Conservation (phyloP, 2,113 vertebrate species). For the Paracanthobrama guichenoti region DNA sequence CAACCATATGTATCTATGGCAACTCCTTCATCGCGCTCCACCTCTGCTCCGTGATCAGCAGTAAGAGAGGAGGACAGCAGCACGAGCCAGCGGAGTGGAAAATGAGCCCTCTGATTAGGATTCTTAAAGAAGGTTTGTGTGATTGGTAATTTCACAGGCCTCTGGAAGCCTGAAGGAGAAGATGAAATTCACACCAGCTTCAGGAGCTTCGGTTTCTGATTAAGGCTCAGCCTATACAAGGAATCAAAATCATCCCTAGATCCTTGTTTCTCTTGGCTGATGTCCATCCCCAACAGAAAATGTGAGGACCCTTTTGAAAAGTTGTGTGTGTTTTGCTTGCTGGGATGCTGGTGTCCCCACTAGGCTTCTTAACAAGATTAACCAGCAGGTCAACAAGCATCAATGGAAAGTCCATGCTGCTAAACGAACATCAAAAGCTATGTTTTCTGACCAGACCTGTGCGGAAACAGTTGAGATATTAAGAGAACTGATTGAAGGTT, state of each 20-base stretch:
- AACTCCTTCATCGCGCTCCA: constrained; percentile 58
- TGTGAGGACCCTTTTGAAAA: not conserved
- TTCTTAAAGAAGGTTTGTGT: constrained; percentile 70
- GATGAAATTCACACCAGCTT: constrained; percentile 43
- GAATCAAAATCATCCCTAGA: not conserved
- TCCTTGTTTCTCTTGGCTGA: constrained; percentile 20
- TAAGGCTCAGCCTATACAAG: constrained; percentile 5
- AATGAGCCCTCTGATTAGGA: constrained; percentile 76
- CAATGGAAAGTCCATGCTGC: not conserved
- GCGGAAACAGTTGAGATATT: not conserved
- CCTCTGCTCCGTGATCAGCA: constrained; percentile 64
- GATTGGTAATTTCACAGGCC: constrained; percentile 67
- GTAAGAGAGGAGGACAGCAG: constrained; percentile 31
- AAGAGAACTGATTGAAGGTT: not conserved
- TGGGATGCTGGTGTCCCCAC: not conserved
- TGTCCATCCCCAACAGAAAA: not conserved
- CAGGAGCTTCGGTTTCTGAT: constrained; percentile 27
- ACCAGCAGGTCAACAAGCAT: not conserved
- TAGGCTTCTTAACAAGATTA: constrained; percentile 1
- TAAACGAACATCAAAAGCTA: not conserved
- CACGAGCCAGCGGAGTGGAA: constrained; percentile 67
- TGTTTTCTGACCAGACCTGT: not conserved
- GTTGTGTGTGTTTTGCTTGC: not conserved
- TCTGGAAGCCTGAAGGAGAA: constrained; percentile 57
- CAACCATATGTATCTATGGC: constrained; percentile 66